phyloP scores from a whole-genome alignment of 2,888 invertebrate genomes.

The Oasisia sp. region DNA sequence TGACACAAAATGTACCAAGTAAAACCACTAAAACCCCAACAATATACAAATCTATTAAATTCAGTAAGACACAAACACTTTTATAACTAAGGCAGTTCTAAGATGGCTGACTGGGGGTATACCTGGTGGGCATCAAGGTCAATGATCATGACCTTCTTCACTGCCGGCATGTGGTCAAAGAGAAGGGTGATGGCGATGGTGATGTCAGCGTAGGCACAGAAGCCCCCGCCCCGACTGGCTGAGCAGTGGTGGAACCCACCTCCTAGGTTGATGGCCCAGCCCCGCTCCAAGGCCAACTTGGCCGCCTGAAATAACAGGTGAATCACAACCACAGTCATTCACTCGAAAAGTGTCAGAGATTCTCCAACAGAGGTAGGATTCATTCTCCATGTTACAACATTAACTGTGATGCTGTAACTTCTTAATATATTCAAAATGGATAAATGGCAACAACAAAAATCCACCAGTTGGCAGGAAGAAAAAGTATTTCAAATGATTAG shows the following conservation, averaged over 20 bases:
- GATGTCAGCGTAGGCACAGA: conserved; percentile 91
- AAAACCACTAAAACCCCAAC: neutral
- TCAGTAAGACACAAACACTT: too few relatives aligned
- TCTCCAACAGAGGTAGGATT: neutral
- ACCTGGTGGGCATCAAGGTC: conserved; percentile 94
- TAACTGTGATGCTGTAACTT: too few relatives aligned
- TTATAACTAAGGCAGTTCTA: too few relatives aligned
- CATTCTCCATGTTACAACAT: too few relatives aligned
- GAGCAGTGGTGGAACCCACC: conserved; percentile 93
- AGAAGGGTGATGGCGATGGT: conserved; percentile 80
- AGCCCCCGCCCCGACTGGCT: conserved; percentile 80
- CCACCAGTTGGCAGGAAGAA: too few relatives aligned
- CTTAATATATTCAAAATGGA: too few relatives aligned
- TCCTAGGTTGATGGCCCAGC: conserved; percentile 91
- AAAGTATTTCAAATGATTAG: too few relatives aligned
- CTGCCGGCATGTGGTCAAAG: conserved; percentile 68
- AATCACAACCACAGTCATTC: neutral
- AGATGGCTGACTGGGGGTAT: neutral
- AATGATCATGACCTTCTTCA: conserved; percentile 78
- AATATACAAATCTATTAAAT: neutral
- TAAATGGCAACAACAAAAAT: too few relatives aligned
- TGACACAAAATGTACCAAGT: neutral
- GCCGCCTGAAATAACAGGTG: conserved; percentile 71
- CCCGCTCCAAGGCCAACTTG: conserved; percentile 81
- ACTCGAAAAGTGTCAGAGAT: neutral